Evolutionary conservation across 2,797 vertebrate genomes (phyloP), one percentile per base, ranked within the genome.

Genomic region (Sebastes kiyomatsui): DNA sequence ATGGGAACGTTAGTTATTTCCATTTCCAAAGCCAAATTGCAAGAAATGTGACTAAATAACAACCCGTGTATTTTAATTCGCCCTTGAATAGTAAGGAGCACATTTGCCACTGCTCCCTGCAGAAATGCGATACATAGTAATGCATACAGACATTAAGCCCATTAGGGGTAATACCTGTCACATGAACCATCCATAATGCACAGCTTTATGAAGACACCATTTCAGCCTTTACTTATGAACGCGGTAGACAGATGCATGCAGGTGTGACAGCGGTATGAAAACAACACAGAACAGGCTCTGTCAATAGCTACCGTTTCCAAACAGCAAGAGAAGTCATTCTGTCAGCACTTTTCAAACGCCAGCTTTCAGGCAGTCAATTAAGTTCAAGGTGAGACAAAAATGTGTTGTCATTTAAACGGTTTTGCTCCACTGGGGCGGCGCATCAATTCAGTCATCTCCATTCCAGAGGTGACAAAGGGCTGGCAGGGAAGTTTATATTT

Each of bases 341-440:
- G 93, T 95, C 95, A 94, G 94, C 95, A 87, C 84, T 94, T 94
- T 91, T 87, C 87, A 88, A 86, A 92, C 88, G 67, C 80, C 75
- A 78, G 88, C 91, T 92, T 83, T 91, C 88, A 91, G 89, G 91
- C 92, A 94, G 91, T 95, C 95, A 95, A 95, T 96, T 95, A 95
- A 88, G 92, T 94, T 95, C 94, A 96, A 96, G 95, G 95, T 96
- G 95, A 96, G 92, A 93, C 87, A 91, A 93, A 94, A 95, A 92
- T 75, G 84, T 90, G 91, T 93, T 91, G 89, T 94, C 92, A 84
- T 92, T 93, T 93, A 94, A 94, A 92, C 72, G 73, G 83, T 90
- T 91, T 88, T 86, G 91, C 92, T 92, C 91, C 84, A 79, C 82
- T 85, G 90, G 87, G 89, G 86, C 81, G 81, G 28, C 32, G 83